These are phyloP conservation scores for Diplogasteroides magnus DNA, from an alignment of 1,140 invertebrate genomes.

Conservation along the genomic window DNA sequence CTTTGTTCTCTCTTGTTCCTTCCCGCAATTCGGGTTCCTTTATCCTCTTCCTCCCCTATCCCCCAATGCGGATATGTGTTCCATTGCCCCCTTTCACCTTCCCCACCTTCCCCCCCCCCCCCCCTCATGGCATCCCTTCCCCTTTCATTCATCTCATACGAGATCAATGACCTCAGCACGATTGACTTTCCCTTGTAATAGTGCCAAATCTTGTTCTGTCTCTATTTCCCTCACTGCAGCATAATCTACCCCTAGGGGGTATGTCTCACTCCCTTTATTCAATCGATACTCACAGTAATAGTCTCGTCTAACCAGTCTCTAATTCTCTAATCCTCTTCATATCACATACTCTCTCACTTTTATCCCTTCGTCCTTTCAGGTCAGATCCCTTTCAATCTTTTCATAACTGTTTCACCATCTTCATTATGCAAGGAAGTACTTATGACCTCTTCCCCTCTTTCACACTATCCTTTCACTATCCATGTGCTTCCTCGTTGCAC, in stretches of 20 bases:
- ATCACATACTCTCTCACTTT: neutral
- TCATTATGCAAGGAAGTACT: no score
- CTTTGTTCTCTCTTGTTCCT: neutral
- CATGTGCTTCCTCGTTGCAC: no score
- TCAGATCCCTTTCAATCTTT: no score
- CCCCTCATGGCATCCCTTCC: no score
- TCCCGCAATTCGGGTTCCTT: neutral
- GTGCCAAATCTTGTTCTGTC: constrained; percentile 1
- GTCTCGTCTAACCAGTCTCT: neutral
- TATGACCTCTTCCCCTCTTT: no score
- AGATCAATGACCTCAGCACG: no score
- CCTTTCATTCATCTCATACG: no score
- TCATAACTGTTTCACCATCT: no score
- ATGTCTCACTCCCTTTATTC: neutral
- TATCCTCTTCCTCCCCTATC: neutral
- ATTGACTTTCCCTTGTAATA: no score
- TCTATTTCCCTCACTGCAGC: neutral
- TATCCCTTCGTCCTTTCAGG: constrained; percentile 1
- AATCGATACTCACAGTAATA: neutral
- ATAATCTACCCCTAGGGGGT: neutral
- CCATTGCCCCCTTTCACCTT: neutral
- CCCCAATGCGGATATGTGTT: neutral
- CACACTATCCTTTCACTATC: no score
- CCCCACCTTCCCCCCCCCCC: neutral
- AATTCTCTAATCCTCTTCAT: neutral